phyloP scores from a whole-genome alignment of 2,888 invertebrate genomes.

The Rhagophthalmus giganteus region DNA sequence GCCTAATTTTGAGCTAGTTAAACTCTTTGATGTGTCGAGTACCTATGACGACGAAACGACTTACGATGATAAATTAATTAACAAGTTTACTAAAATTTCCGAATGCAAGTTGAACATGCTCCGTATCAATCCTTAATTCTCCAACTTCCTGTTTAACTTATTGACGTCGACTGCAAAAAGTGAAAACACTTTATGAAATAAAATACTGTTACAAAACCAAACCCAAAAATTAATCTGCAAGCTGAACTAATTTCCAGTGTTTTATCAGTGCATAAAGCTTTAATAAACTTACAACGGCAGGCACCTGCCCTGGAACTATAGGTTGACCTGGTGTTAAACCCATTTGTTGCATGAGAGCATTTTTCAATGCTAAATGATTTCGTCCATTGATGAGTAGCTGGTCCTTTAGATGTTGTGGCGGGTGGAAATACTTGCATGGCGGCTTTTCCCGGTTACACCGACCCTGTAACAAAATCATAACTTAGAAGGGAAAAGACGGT shows the following conservation, averaged over 20 bases:
- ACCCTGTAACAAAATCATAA: conserved; percentile 71
- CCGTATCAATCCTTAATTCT: too few relatives aligned
- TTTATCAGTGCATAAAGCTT: neutral
- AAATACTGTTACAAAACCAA: conserved; percentile 20
- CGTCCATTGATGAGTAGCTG: conserved; percentile 99
- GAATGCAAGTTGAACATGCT: too few relatives aligned
- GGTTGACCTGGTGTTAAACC: conserved; percentile 89
- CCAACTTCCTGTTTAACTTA: conserved; percentile 12
- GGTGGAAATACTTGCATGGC: conserved; percentile 99
- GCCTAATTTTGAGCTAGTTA: too few relatives aligned
- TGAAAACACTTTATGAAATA: neutral
- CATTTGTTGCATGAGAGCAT: conserved; percentile 97
- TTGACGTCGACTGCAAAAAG: conserved; percentile 1
- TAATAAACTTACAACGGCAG: conserved; percentile 78
- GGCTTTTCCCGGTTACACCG: conserved; percentile 99
- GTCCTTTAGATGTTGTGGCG: conserved; percentile 99
- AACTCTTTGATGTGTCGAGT: too few relatives aligned
- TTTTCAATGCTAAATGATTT: conserved; percentile 98
- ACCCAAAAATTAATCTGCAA: conserved; percentile 24
- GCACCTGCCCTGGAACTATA: conserved; percentile 90
- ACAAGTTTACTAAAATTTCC: too few relatives aligned
- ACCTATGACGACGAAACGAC: too few relatives aligned
- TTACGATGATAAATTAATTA: too few relatives aligned
- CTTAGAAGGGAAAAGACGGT: conserved; percentile 1
- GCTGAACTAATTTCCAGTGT: conserved; percentile 13